Base-by-base conservation (phyloP, 2,113 vertebrate genomes). In the Xerus inauris region DNA sequence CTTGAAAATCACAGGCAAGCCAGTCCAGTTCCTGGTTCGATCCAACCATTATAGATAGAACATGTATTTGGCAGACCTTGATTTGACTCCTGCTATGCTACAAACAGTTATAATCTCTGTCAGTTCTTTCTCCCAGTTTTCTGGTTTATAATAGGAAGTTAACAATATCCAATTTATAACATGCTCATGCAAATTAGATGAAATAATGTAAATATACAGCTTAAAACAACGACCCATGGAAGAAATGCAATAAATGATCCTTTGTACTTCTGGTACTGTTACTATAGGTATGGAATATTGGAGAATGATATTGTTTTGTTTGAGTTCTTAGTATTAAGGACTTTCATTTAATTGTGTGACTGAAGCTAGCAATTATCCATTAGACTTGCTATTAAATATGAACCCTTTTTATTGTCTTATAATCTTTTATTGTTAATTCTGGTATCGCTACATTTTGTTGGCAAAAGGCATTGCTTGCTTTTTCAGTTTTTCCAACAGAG, bases 321-420 rank as follows among this genome's bases (percentile, higher is more conserved):
- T 92, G 49, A 54, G 32, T 10, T 49, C 75, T 69, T 62, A 49
- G 38, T 79, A 82, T 87, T 93, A 79, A 95, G 79, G 42, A 38
- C 62, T 64, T 89, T 83, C 77, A 51, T 93, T 94, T 87, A 94
- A 82, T 62, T n/a, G 3, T 35, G 17, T 84, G 65, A 57, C 75
- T 94, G 75, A 95, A 91, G 24, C 86, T 97, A 83, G 79, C 91
- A 89, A 64, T 94, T 83, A 90, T 12, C 83, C 51, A 85, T 83
- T 93, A 89, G 38, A 35, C 22, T 92, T 94, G 38, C 57, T 32
- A 19, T 83, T 96, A 94, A 94, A 85, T 85, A 42, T 59, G 80
- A 76, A 83, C 26, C 28, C 42, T 49, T 73, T 65, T 35, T 38
- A 64, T 59, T 77, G n/a, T 80, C 35, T 76, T 77, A 71, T 11